Conservation (phyloP, 2,888 invertebrate species). For the Nomada hirtipes region DNA sequence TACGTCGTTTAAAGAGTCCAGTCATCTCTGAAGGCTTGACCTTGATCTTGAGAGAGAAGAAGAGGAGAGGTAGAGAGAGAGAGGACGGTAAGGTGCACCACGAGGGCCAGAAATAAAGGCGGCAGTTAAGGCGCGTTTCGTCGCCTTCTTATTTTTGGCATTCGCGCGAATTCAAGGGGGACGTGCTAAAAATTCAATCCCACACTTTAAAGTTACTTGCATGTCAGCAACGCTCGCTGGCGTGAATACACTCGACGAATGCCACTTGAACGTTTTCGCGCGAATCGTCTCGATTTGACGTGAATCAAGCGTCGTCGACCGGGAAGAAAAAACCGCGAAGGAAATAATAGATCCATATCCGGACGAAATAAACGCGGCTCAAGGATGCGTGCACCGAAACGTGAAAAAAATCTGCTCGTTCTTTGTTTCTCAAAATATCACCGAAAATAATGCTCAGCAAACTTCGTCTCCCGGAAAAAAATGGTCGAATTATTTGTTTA, state of each 20-base stretch:
- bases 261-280: constrained; percentile 17
- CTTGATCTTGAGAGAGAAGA: constrained; percentile 81
- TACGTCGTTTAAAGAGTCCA: constrained; percentile 81
- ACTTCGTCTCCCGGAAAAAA: no score
- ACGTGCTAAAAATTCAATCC: constrained; percentile 44
- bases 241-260: constrained; percentile 5
- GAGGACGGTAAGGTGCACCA: constrained; percentile 76
- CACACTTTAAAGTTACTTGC: constrained; percentile 19
- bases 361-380: no score
- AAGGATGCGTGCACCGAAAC: no score
- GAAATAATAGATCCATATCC: no score
- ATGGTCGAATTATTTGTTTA: background rate
- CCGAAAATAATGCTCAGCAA: no score
- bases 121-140: constrained; percentile 74
- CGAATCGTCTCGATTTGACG: background rate
- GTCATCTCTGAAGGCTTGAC: constrained; percentile 81
- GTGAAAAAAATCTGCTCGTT: no score
- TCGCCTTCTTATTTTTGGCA: constrained; percentile 61
- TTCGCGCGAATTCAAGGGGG: constrained; percentile 51
- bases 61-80: constrained; percentile 58
- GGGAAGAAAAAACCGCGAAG: background rate
- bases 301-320: background rate
- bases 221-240: constrained; percentile 8
- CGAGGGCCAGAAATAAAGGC: constrained; percentile 78
- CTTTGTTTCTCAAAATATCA: no score